Evolutionary conservation across 2,888 invertebrate species (phyloP).

Genomic region (Cremastobaeus sp.): DNA sequence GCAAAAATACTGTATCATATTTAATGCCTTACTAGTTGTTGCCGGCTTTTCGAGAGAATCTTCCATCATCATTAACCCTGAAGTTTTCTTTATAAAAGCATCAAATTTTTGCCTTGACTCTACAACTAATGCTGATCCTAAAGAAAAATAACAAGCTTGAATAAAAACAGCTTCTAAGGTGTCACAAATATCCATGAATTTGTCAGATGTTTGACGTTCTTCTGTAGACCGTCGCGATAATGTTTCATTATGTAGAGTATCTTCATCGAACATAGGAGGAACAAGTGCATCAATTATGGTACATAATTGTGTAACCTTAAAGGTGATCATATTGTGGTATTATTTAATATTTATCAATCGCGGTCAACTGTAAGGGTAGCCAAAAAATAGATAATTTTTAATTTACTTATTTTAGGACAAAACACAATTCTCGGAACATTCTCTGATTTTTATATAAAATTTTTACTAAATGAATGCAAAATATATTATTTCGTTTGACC

Average conservation of each 20-base stretch:
- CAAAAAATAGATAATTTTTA: too few relatives aligned
- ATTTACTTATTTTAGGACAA: too few relatives aligned
- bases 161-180: slow-evolving; percentile 75
- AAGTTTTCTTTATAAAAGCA: slow-evolving; percentile 86
- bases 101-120: slow-evolving; percentile 87
- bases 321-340: slow-evolving; percentile 14
- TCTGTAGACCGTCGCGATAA: slow-evolving; percentile 73
- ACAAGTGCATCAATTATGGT: slow-evolving; percentile 87
- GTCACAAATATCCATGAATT: slow-evolving; percentile 75
- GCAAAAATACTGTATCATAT: neutral
- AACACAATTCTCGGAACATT: too few relatives aligned
- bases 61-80: slow-evolving; percentile 84
- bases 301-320: slow-evolving; percentile 88
- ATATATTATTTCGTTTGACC: too few relatives aligned
- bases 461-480: too few relatives aligned
- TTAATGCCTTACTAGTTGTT: slow-evolving; percentile 78
- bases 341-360: too few relatives aligned
- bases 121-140: slow-evolving; percentile 88
- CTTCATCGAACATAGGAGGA: slow-evolving; percentile 72
- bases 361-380: too few relatives aligned
- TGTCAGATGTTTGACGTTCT: slow-evolving; percentile 74
- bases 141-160: slow-evolving; percentile 88
- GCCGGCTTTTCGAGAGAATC: slow-evolving; percentile 84
- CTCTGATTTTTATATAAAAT: too few relatives aligned
- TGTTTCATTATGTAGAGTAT: slow-evolving; percentile 14